phyloP scores from a whole-genome alignment of 1,140 invertebrate species.

The Cryptotermes secundus region DNA sequence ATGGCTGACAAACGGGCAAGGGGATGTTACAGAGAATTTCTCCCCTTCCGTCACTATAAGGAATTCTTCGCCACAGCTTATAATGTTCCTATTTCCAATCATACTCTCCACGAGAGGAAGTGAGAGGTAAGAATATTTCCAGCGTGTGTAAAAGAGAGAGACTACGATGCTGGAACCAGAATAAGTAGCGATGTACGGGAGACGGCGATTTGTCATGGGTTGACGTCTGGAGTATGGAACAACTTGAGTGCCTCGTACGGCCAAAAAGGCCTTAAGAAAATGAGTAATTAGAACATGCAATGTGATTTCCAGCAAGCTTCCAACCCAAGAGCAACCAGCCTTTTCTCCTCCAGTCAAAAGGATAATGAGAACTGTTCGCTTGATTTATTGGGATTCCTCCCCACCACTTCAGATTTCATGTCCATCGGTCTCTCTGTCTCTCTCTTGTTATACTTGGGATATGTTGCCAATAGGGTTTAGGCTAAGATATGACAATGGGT shows the following conservation, averaged over 20 bases:
- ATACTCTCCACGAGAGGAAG: background rate
- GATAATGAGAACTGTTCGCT: constrained; percentile 31
- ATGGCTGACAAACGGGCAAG: background rate
- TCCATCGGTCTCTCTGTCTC: background rate
- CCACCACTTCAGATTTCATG: background rate
- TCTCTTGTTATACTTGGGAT: background rate
- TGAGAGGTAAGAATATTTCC: background rate
- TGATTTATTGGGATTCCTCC: constrained; percentile 24
- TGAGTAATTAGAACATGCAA: constrained; percentile 25
- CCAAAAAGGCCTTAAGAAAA: background rate
- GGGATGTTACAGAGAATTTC: background rate
- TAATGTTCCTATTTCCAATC: constrained; percentile 12
- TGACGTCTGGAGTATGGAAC: constrained; percentile 10
- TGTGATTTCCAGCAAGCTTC: constrained; percentile 20
- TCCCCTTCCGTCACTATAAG: background rate
- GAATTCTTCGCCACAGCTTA: background rate
- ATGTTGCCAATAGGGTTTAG: background rate
- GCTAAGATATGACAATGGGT: background rate
- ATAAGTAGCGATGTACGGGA: background rate
- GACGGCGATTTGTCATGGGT: constrained; percentile 21
- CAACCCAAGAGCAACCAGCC: background rate
- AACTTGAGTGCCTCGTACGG: background rate
- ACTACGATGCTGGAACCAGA: background rate
- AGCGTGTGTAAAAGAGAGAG: background rate
- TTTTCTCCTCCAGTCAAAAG: constrained; percentile 21